Evolutionary conservation across 1,140 invertebrate species (phyloP).

Genomic region (Triops longicaudatus): DNA sequence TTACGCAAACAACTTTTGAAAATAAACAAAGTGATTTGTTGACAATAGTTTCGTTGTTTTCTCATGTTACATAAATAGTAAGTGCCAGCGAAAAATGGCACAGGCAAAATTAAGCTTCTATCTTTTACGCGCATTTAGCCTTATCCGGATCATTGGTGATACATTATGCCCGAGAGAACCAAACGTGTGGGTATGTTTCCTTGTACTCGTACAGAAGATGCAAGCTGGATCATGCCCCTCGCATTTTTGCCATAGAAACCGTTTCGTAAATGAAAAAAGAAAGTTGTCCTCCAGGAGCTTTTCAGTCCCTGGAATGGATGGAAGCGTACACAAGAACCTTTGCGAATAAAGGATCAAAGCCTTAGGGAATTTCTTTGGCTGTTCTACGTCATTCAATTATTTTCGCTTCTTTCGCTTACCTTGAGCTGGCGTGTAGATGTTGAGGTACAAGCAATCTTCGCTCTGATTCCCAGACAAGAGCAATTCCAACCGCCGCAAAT

Average conservation of each 20-base stretch:
- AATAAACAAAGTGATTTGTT: no score
- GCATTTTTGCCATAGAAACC: background rate
- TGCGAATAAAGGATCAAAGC: background rate
- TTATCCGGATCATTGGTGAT: background rate
- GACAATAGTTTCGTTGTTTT: no score
- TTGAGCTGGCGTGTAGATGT: slow-evolving; percentile 86
- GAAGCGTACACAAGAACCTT: background rate
- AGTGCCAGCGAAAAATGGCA: no score
- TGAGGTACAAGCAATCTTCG: slow-evolving; percentile 94
- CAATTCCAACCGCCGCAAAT: slow-evolving; percentile 68
- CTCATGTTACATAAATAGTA: no score
- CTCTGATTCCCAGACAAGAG: slow-evolving; percentile 81
- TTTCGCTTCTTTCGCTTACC: slow-evolving; percentile 53
- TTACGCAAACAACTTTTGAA: no score
- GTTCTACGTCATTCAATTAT: background rate
- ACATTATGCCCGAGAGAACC: background rate
- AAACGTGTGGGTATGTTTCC: no score
- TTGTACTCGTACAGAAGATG: background rate
- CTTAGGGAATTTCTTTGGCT: background rate
- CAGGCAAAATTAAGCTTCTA: background rate
- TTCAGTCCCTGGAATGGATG: no score
- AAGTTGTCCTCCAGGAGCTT: no score
- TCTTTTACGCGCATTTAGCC: background rate
- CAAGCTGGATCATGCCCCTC: background rate
- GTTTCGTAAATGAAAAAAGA: background rate